Evolutionary conservation across 2,797 vertebrate species (phyloP), one percentile per base, ranked within the genome.

Genomic region (Hylomyscus alleni): DNA sequence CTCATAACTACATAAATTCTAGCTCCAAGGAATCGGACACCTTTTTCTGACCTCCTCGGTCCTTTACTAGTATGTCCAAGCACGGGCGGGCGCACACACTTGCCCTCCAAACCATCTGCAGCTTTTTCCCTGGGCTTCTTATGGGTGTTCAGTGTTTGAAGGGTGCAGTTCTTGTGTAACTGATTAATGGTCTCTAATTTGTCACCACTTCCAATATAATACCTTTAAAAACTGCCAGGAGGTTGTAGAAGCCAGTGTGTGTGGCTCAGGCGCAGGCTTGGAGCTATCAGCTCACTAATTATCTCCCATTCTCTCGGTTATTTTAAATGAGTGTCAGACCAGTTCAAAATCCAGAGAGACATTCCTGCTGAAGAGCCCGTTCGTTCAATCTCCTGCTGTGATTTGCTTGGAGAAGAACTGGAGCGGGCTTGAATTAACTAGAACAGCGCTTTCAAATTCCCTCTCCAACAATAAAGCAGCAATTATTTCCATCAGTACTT

Each of bases 241-340:
- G 65, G 83, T 94, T 72, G 37, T 40, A 83, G 82, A 58, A 94
- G 47, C 31, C 62, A 40, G 67, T 9, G 12, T 76, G 44, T 69
- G 58, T 58, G 85, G 47, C 62, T 69, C 40, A 6, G 26, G 37
- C 62, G 69, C 11, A 0, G 15, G 37, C 37, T 20, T 47, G 6
- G 56, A 34, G 11, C 31, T 34, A 50, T 31, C 22, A 83, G 54
- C 82, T 88, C 72, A 26, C 67, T 95, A 85, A 96, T 86, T 89
- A 40, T 91, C 7, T 87, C 3, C 65, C 13, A 40, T 89, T 95
- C 10, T 95, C 0, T 73, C 87, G 9, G 0, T 91, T 76, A 56
- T 92, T 93, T 88, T 91, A 97, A 97, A 90, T 19, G 72, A 94
- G 37, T 67, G 65, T 88, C 80, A 47, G 90, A 44, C 52, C 34